Evolutionary conservation across 2,888 invertebrate species (phyloP).

Genomic region (Stenodera caucasica): DNA sequence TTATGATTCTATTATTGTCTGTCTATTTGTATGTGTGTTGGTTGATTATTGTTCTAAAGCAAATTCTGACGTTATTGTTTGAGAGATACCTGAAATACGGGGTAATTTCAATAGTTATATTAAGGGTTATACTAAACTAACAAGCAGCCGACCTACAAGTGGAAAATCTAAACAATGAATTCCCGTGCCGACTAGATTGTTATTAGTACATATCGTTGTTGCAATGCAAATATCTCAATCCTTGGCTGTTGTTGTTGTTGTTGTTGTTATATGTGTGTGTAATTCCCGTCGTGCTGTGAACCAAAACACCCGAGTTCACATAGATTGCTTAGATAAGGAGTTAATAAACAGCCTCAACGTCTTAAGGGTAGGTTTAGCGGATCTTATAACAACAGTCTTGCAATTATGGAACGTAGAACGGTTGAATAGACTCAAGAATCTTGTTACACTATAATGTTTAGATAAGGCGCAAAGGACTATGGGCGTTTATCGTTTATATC

Average conservation of each 20-base stretch:
- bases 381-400: conserved; percentile 46
- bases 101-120: conserved; percentile 11
- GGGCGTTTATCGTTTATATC: background rate
- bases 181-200: conserved; percentile 17
- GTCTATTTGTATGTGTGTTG: conserved; percentile 8
- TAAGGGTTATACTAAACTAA: conserved; percentile 26
- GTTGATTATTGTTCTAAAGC: conserved; percentile 2
- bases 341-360: conserved; percentile 33
- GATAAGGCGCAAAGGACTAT: background rate
- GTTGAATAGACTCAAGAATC: conserved; percentile 20
- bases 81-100: background rate
- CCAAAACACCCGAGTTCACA: conserved; percentile 27
- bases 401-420: conserved; percentile 39
- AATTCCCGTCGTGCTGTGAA: conserved; percentile 23
- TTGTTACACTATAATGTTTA: background rate
- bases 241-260: background rate
- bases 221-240: conserved; percentile 30
- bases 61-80: background rate
- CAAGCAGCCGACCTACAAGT: conserved; percentile 7
- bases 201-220: conserved; percentile 30
- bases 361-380: conserved; percentile 41
- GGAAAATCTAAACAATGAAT: conserved; percentile 27
- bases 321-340: conserved; percentile 29
- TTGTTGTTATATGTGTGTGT: conserved; percentile 11
- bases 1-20: too few relatives aligned